These are phyloP conservation scores for Muscicapa adusta DNA, from an alignment of 2,113 vertebrate species.

Conservation along the genomic window DNA sequence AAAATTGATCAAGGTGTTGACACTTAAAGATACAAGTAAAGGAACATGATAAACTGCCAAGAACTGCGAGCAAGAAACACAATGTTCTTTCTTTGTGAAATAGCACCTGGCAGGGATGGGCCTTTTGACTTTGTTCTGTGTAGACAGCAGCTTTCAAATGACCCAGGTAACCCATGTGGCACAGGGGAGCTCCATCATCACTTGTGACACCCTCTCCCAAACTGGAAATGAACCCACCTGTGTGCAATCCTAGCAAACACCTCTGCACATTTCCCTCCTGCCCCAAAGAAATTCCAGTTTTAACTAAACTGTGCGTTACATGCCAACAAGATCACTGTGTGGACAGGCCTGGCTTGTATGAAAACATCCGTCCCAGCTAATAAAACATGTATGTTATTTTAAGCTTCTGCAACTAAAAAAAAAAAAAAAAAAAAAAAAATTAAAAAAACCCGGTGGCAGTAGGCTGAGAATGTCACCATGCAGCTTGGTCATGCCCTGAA, in stretches of 20 bases:
- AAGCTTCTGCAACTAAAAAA: not conserved
- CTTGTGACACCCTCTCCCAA: not conserved
- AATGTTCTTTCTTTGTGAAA: not conserved
- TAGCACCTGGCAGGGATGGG: not conserved
- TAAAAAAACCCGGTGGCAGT: too few species aligned
- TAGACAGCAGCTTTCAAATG: not conserved
- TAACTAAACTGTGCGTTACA: not conserved
- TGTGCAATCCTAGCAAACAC: not conserved
- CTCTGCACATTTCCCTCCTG: not conserved
- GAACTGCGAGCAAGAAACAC: not conserved
- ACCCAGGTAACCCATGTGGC: not conserved
- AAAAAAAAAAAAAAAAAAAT: not conserved
- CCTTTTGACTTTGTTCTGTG: not conserved
- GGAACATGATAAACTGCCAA: not conserved
- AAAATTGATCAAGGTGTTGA: conserved; percentile 12
- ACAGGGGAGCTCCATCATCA: not conserved
- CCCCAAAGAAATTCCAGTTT: not conserved
- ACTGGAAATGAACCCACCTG: fast-evolving
- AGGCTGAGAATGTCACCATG: not conserved
- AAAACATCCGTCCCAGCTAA: not conserved
- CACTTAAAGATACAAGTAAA: not conserved
- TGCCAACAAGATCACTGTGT: not conserved
- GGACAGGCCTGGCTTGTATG: fast-evolving
- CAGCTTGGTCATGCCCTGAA: not conserved
- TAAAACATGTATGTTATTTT: not conserved